Evolutionary conservation across 2,797 vertebrate species (phyloP), one percentile per base, ranked within the genome.

Genomic region (Ambastaia sidthimunki): DNA sequence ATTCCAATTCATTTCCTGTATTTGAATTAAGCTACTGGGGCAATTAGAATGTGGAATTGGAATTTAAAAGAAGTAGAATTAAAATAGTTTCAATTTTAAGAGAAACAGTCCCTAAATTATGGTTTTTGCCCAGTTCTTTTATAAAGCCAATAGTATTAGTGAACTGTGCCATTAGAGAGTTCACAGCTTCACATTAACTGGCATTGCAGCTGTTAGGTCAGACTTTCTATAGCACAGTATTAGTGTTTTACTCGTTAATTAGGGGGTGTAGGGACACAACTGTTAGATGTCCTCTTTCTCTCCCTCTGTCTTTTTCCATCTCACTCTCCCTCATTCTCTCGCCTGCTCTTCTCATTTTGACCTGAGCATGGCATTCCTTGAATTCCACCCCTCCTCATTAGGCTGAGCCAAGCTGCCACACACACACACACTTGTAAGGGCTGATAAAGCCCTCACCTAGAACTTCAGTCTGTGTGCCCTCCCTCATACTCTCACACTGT

Each of bases 351-450:
- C 88, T 92, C 88, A 89, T 91, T 92, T 93, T 84, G 87, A 86
- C 78, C 52, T 89, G 90, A 90, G 86, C 88, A 82, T 85, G 88
- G 91, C 90, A 94, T 94, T 94, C 94, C 82, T 91, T 84, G 74
- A 91, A 93, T 94, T 94, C 93, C 91, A 90, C 71, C 86, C 87
- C 91, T 92, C 89, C 90, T 94, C 92, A 92, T 94, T 94, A 94
- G 91, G 88, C 88, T 28, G 80, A 89, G 87, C 87, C 75, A 54
- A 71, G 48, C 74, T 83, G n/a, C 60, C 67, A 41, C 59, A 59
- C 10, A 76, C 74, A 37, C 55, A 50, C 57, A 63, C 5, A 50
- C 41, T 85, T 70, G 37, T 60, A 48, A 79, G 65, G 66, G 63
- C 67, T 66, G 71, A 76, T 72, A 13, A 76, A 68, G 16, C 50